phyloP scores from a whole-genome alignment of 1,140 invertebrate genomes.

The Drosophila asahinai region DNA sequence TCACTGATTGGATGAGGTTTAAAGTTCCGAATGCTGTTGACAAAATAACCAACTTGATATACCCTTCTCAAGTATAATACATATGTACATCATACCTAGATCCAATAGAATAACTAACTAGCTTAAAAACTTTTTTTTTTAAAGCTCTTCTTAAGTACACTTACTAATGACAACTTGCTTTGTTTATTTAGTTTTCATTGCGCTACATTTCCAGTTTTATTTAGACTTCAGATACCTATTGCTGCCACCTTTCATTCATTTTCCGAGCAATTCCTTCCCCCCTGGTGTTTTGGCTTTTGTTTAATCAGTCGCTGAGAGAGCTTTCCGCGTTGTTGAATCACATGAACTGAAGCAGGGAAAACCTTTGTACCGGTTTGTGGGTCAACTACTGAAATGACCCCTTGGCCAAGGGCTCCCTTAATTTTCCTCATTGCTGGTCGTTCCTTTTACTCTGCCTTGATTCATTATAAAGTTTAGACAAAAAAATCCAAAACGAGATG shows the following conservation, averaged over 20 bases:
- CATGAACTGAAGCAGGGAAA: constrained; percentile 24
- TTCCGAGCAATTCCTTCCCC: constrained; percentile 17
- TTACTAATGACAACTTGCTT: not conserved
- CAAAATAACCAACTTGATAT: not conserved
- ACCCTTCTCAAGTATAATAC: too few species aligned
- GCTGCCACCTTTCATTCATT: constrained; percentile 38
- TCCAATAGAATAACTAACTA: not conserved
- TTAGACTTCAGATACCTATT: constrained; percentile 8
- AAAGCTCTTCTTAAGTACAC: not conserved
- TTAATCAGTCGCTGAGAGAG: constrained; percentile 55
- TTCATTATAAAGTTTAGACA: constrained; percentile 25
- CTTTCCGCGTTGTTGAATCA: constrained; percentile 41
- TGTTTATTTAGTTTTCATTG: constrained; percentile 13
- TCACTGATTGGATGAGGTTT: constrained; percentile 27
- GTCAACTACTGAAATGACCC: constrained; percentile 61
- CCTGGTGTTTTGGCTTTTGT: constrained; percentile 54
- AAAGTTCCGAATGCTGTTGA: not conserved
- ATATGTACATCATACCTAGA: too few species aligned
- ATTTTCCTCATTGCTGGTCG: constrained; percentile 17
- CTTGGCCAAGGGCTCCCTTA: constrained; percentile 30
- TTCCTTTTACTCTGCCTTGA: constrained; percentile 30
- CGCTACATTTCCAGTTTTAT: constrained; percentile 4
- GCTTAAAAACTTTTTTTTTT: not conserved
- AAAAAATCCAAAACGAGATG: constrained; percentile 26
- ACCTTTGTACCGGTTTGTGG: constrained; percentile 61